phyloP scores from a whole-genome alignment of 2,888 invertebrate species.

The Luperina testacea region DNA sequence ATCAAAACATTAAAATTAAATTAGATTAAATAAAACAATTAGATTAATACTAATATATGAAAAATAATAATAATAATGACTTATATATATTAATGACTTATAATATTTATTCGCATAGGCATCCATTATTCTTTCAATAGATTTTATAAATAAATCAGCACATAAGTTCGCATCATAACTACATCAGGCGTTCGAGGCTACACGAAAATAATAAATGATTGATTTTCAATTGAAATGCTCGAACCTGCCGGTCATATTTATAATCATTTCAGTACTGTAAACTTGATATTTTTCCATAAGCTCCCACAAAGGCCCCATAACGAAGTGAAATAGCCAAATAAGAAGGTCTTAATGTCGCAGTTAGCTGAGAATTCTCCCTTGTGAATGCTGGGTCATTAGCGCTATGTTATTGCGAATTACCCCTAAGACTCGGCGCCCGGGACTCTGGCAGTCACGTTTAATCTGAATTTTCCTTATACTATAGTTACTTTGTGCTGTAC shows the following conservation, averaged over 20 bases:
- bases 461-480: conserved; percentile 83
- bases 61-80: neutral
- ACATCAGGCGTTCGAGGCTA: conserved; percentile 9
- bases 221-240: conserved; percentile 46
- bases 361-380: conserved; percentile 87
- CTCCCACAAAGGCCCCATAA: conserved; percentile 85
- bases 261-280: conserved; percentile 65
- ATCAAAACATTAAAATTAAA: no score
- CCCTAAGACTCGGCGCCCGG: conserved; percentile 77
- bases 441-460: conserved; percentile 80
- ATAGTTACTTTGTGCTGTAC: conserved; percentile 72
- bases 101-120: neutral
- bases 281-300: conserved; percentile 79
- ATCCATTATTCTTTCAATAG: neutral
- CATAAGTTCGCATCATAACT: conserved; percentile 10
- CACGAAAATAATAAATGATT: conserved; percentile 26
- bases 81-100: no score
- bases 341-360: conserved; percentile 88
- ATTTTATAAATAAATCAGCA: conserved; percentile 20
- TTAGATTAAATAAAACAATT: no score
- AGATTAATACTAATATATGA: no score
- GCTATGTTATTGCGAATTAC: conserved; percentile 88
- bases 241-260: conserved; percentile 55
- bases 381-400: conserved; percentile 88
- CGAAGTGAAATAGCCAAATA: conserved; percentile 88